Base-by-base conservation (phyloP, 2,888 invertebrate species). In the Abrostola triplasia region DNA sequence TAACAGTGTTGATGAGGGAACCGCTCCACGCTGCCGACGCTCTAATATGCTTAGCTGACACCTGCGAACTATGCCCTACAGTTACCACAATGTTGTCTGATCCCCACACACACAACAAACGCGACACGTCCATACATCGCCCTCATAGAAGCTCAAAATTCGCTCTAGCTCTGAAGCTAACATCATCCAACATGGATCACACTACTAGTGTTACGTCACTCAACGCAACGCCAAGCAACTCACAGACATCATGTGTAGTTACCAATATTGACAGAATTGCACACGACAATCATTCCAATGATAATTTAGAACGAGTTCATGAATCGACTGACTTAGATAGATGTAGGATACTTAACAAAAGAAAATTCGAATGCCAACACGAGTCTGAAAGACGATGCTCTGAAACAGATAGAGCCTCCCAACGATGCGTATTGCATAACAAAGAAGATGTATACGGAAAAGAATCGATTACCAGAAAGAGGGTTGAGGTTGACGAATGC, bases 261-360 rank as follows among this genome's bases (percentile, higher is more conserved):
- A 81, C 78, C 77, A 83, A 80, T 72, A 84, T 76, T 77, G 73
- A 81, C 81, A 85, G 80, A 78, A 86, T 81, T 81, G 79, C 83
- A 81, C 84, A 84, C 76, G 79, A 82, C 73, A 87, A 88, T 80
- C 91, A 93, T 92, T 92, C 92, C 92, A 91, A 85, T 87, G 87
- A 87, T 84, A 89, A 87, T 81, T 82, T 89, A 89, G 84, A 85
- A 74, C 82, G 88, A 85, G 83, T 84, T 85, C 81, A 87, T 69
- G 79, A 89, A 87, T 77, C 86, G 91, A 92, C 90, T 90, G 91
- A 93, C 84, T 90, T 93, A 93, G 89, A 90, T 90, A 91, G 89
- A 82, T 87, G 82, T 92, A 92, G 86, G 68, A 85, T 90, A 89
- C 82, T 81, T 77, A 84, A 84, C 84, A 84, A 80, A 67, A 81